Percentiles rank a stretch among this genome's conserved stretches.
These are phyloP conservation scores for Chaetodon trifascialis DNA, from an alignment of 2,113 vertebrate species.

Conservation along the genomic window DNA sequence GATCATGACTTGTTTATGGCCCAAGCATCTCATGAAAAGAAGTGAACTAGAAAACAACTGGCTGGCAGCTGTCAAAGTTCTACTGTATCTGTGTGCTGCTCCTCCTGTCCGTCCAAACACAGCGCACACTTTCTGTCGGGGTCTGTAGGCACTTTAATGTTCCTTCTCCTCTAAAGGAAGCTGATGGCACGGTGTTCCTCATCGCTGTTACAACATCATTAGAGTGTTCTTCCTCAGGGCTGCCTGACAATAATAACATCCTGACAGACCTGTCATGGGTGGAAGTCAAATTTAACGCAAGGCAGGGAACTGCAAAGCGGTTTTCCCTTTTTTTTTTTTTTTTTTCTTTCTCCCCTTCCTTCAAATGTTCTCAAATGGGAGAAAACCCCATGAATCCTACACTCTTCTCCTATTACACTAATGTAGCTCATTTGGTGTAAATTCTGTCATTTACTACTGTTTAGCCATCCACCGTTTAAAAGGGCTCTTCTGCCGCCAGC, in stretches of 20 bases:
- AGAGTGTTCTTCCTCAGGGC: slow-evolving; percentile 66
- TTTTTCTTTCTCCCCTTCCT: neutral
- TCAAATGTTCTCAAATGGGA: slow-evolving; percentile 53
- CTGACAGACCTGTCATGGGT: slow-evolving; percentile 69
- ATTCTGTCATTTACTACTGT: slow-evolving; percentile 79
- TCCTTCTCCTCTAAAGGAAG: slow-evolving; percentile 59
- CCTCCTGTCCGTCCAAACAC: slow-evolving; percentile 53
- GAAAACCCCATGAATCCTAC: slow-evolving; percentile 58
- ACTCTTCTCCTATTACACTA: slow-evolving; percentile 72
- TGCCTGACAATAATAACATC: slow-evolving; percentile 74
- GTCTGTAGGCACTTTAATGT: slow-evolving; percentile 53
- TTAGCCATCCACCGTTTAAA: slow-evolving; percentile 76
- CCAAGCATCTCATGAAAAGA: slow-evolving; percentile 64
- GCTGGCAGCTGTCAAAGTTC: slow-evolving; percentile 54
- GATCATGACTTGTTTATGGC: slow-evolving; percentile 69
- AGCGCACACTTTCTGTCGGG: slow-evolving; percentile 17
- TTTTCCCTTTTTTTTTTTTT: slow-evolving; percentile 1
- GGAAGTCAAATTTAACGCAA: slow-evolving; percentile 75
- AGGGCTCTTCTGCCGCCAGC: slow-evolving; percentile 62
- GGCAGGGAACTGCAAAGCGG: slow-evolving; percentile 22
- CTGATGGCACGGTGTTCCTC: slow-evolving; percentile 72
- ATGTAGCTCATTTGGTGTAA: slow-evolving; percentile 77
- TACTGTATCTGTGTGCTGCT: slow-evolving; percentile 4
- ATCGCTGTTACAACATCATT: slow-evolving; percentile 73
- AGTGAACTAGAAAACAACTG: slow-evolving; percentile 63